Base-by-base conservation (phyloP, 2,797 vertebrate species). In the Falco novaeseelandiae region DNA sequence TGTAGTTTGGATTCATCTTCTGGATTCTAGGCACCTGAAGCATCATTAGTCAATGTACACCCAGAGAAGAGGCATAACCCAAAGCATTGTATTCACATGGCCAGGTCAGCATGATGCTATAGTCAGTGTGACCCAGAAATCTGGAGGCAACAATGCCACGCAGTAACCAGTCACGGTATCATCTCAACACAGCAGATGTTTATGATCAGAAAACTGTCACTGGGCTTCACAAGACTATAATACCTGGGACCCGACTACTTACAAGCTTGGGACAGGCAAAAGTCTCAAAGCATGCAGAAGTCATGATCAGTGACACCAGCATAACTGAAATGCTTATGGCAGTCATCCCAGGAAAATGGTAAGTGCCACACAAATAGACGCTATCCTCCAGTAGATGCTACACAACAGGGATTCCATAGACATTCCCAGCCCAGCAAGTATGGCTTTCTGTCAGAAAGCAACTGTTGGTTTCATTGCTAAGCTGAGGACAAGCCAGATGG, bases 31-130 rank as follows among this genome's bases (percentile, higher is more conserved):
- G 12, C 52, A 65, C 46, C 5, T 48, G 36, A 81, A 51, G 32
- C 29, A 36, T 25, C 2, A 0, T 48, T 40, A 34, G 48, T 40
- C 32, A 38, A 27, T 3, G 12, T 7, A 44, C 7, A 58, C 42
- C 48, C 40, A n/a, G 38, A 57, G 54, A 78, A 84, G 11, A 23
- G 20, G 42, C 36, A 78, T 3, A 77, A 30, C 27, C 38, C 65
- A 52, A 62, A 85, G 4, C 32, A n/a, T 15, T 54, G 10, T 10
- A 46, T 9, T 52, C 48, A 34, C 22, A 44, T 4, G 8, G 26
- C 26, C 23, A 36, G 29, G n/a, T 29, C 48, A 26, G 23, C 29
- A 51, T 1, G 18, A 57, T 26, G 42, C 25, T 40, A 10, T 27
- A 71, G 30, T 26, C 42, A 77, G 40, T 7, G 20, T 11, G 25